Base-by-base conservation (phyloP, 2,888 invertebrate genomes). In the Horisme vitalbata region DNA sequence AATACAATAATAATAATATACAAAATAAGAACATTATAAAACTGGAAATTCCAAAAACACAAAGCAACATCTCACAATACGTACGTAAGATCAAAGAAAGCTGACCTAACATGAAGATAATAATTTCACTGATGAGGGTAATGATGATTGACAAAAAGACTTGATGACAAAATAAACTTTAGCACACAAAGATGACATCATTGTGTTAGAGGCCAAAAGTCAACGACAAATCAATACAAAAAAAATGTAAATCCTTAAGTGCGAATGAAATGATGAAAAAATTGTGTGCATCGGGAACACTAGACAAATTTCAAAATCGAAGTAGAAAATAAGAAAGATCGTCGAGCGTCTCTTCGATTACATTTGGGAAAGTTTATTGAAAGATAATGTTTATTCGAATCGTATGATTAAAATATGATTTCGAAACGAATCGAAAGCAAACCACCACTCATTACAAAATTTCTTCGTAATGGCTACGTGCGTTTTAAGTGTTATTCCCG, bases 161-260 rank as follows among this genome's bases (percentile, higher is more conserved):
- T 33, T 54, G 46, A 43, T 41, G 44, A 50, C 34, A 47, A 50
- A 44, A 41, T 50, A 54, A 45, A 33, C 32, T 38, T 49, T 33
- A 15, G 27, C 24, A 32, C 23, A 43, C 38, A 45, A 39, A 38
- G 28, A 13, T 54, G 46, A 46, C 31, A 37, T 37, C 36, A 44
- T 35, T 35, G 7, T 7, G 9, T 12, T 44, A n/a, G 9, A 15
- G 20, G 31, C 7, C 7, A 28, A 35, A 39, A 26, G 11, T 20
- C 18, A 1, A 18, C 18, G 2, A n/a, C n/a, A n/a, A n/a, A 18
- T 18, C 34, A 35, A 39, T 6, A 11, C 26, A 4, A 4, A 2
- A 26, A 11, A 1, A 11, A 6, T 1, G 23, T n/a, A 9, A 9
- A n/a, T 3, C 1, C 3, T 4, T 4, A 8, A n/a, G 21, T n/a